Percentiles rank a stretch among this genome's conserved stretches.
phyloP scores from a whole-genome alignment of 2,113 vertebrate species.

The Tragelaphus strepsiceros region DNA sequence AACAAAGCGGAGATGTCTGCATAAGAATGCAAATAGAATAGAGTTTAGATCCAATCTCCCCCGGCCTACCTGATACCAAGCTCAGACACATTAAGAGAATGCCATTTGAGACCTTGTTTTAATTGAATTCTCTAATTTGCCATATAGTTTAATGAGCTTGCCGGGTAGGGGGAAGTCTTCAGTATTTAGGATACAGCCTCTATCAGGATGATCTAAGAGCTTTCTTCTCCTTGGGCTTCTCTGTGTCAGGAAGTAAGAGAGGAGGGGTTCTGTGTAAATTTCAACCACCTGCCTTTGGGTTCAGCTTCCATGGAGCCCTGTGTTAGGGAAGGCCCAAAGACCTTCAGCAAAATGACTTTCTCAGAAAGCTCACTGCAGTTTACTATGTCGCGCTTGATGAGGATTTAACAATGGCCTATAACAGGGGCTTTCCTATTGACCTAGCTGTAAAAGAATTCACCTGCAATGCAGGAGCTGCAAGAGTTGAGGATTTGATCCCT shows the following conservation, averaged over 20 bases:
- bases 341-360: neutral
- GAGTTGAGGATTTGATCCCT: neutral
- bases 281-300: neutral
- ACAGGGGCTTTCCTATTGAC: neutral
- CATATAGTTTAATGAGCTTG: slow-evolving; percentile 48
- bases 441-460: neutral
- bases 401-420: neutral
- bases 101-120: slow-evolving; percentile 50
- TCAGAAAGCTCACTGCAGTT: neutral
- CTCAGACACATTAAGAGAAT: slow-evolving; percentile 41
- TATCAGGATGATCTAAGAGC: neutral
- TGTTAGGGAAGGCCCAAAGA: neutral
- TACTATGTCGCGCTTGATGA: neutral
- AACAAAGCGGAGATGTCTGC: slow-evolving; percentile 39
- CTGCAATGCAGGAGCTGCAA: neutral
- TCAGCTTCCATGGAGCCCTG: neutral
- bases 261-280: neutral
- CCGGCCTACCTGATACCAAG: neutral
- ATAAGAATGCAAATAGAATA: slow-evolving; percentile 33
- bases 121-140: slow-evolving; percentile 62
- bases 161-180: neutral
- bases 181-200: neutral
- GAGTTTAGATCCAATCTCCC: slow-evolving; percentile 52
- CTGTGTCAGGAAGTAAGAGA: neutral
- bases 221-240: neutral